These are phyloP conservation scores for Pyrgus malvae DNA, from an alignment of 2,888 invertebrate genomes.

Conservation along the genomic window DNA sequence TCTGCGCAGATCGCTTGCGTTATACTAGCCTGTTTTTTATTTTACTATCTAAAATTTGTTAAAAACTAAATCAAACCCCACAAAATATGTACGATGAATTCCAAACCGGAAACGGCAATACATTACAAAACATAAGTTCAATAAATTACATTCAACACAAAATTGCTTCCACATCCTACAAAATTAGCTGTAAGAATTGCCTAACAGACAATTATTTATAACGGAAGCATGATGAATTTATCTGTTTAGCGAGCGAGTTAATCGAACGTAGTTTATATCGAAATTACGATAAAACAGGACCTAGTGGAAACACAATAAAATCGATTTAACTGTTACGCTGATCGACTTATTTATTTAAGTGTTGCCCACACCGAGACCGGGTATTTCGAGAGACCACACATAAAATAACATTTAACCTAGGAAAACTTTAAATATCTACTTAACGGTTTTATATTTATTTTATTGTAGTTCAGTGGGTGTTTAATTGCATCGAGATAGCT, in stretches of 20 bases:
- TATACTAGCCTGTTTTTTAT: too few relatives aligned
- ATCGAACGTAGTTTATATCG: conserved; percentile 52
- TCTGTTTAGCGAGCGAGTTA: conserved; percentile 64
- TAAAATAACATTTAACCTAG: conserved; percentile 47
- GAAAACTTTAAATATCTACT: conserved; percentile 36
- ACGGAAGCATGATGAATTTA: conserved; percentile 65
- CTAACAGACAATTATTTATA: conserved; percentile 34
- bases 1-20: too few relatives aligned
- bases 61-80: too few relatives aligned
- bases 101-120: too few relatives aligned
- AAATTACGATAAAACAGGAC: conserved; percentile 62
- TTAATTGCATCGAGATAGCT: conserved; percentile 31
- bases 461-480: conserved; percentile 38
- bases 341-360: conserved; percentile 74
- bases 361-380: conserved; percentile 53
- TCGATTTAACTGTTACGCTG: conserved; percentile 53
- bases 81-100: too few relatives aligned
- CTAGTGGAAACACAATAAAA: conserved; percentile 69
- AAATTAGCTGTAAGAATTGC: background rate
- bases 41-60: too few relatives aligned
- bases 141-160: too few relatives aligned
- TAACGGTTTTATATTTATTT: conserved; percentile 41
- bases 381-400: conserved; percentile 61
- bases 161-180: background rate
- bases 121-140: too few relatives aligned